Base-by-base conservation (phyloP, 2,113 vertebrate genomes). In the Brienomyrus brachyistius region DNA sequence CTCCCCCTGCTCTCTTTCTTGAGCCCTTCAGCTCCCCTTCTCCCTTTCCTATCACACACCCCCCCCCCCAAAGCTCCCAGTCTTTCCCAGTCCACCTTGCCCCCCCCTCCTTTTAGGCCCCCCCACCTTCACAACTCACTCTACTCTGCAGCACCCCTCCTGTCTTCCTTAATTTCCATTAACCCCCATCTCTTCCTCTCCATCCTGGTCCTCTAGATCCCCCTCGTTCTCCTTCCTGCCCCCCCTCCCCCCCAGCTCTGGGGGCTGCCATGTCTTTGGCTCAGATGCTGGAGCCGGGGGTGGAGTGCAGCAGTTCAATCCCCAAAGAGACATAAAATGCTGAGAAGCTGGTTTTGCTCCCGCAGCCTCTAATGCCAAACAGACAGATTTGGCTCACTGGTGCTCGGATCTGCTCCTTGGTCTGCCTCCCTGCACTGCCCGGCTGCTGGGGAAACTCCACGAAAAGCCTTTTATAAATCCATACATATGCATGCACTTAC, bases 351-450 rank as follows among this genome's bases (percentile, higher is more conserved):
- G 27, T 47, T 86, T 87, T 87, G 85, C 43, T 88, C 54, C 87
- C 56, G 35, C 52, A 88, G 87, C 45, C 9, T 88, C 9, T 88
- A 88, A 88, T 88, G 87, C 10, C 59, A 43, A 88, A 88, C 87
- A 88, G 87, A 62, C 35, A 56, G 27, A 35, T 87, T 35, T 86
- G 43, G 9, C 47, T 52, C 1, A 1, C 27, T 15, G 51, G 2
- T 7, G 15, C 4, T 40, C n/a, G 13, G 10, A 31, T 52, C 51
- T 87, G 15, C 85, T 87, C 6, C n/a, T 87, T 2, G 9, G 85
- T 51, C 85, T 51, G 54, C 8, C 5, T 40, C 21, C 40, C 43
- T 45, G 35, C 47, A 54, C 35, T 62, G 31, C 54, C 54, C 45
- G 52, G 40, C 52, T 43, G 52, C 7, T 59, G 54, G 35, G 87